These are phyloP conservation scores for Heliconius nattereri DNA, from an alignment of 1,140 invertebrate species.

Conservation along the genomic window DNA sequence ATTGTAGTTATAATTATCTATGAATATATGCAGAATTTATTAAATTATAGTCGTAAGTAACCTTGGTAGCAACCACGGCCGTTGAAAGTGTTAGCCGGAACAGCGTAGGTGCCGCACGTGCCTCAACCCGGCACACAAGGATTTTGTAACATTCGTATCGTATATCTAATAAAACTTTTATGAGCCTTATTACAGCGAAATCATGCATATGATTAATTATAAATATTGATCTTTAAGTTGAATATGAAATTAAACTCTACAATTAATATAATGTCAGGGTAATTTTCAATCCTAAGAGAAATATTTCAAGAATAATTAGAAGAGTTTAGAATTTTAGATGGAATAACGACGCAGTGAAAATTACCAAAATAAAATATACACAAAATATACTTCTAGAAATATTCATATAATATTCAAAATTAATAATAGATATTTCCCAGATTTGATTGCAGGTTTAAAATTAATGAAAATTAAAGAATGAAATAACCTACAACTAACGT, in stretches of 20 bases:
- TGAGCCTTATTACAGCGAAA: conserved; percentile 29
- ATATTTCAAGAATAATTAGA: neutral
- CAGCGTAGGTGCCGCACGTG: conserved; percentile 48
- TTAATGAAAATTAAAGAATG: too few species aligned
- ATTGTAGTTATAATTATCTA: neutral
- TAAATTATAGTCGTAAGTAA: conserved; percentile 30
- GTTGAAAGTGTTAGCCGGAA: conserved; percentile 47
- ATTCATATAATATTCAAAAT: too few species aligned
- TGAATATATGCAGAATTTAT: neutral
- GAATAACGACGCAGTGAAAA: too few species aligned
- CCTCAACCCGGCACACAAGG: conserved; percentile 30
- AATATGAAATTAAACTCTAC: too few species aligned
- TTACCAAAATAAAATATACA: too few species aligned
- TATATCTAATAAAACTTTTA: conserved; percentile 42
- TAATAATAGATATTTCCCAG: too few species aligned
- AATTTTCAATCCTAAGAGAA: neutral
- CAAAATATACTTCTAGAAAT: too few species aligned
- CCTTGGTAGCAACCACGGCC: conserved; percentile 44
- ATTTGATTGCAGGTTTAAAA: too few species aligned
- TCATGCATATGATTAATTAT: too few species aligned
- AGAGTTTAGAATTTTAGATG: neutral
- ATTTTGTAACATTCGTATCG: conserved; percentile 44
- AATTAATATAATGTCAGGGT: neutral
- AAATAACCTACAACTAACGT: too few species aligned
- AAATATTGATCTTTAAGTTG: too few species aligned